Percentiles rank a stretch among this genome's conserved stretches.
These are phyloP conservation scores for Silvanus unidentatus DNA, from an alignment of 2,888 invertebrate genomes.

Conservation along the genomic window DNA sequence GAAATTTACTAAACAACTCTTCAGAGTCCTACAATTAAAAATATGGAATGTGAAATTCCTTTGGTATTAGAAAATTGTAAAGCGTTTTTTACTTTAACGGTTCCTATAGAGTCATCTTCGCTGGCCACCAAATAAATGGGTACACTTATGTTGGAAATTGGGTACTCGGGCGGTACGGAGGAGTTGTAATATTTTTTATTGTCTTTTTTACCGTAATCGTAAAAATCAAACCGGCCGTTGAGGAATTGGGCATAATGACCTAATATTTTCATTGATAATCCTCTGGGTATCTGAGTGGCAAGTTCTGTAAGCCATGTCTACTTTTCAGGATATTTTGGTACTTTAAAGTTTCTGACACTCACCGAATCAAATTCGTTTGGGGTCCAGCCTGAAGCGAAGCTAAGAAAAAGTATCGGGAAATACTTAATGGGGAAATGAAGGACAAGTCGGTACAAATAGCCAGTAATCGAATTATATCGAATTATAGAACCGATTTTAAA, in stretches of 20 bases:
- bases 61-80: not conserved
- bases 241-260: slow-evolving; percentile 15
- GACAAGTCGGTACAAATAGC: too few species aligned
- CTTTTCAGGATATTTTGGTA: not conserved
- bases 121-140: slow-evolving; percentile 13
- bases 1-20: slow-evolving; percentile 5
- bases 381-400: not conserved
- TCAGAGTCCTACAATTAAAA: slow-evolving; percentile 9
- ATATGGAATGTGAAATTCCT: not conserved
- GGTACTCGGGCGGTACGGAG: slow-evolving; percentile 14
- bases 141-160: slow-evolving; percentile 12
- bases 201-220: slow-evolving; percentile 16
- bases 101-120: slow-evolving; percentile 6
- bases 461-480: too few species aligned
- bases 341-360: not conserved
- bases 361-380: not conserved
- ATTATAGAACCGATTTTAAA: too few species aligned
- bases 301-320: not conserved
- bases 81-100: not conserved
- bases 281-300: slow-evolving; percentile 2
- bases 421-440: too few species aligned
- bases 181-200: slow-evolving; percentile 13
- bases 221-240: slow-evolving; percentile 13
- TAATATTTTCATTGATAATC: slow-evolving; percentile 13
- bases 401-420: not conserved